phyloP scores from a whole-genome alignment of 2,797 vertebrate genomes.

The Tangara arthus region DNA sequence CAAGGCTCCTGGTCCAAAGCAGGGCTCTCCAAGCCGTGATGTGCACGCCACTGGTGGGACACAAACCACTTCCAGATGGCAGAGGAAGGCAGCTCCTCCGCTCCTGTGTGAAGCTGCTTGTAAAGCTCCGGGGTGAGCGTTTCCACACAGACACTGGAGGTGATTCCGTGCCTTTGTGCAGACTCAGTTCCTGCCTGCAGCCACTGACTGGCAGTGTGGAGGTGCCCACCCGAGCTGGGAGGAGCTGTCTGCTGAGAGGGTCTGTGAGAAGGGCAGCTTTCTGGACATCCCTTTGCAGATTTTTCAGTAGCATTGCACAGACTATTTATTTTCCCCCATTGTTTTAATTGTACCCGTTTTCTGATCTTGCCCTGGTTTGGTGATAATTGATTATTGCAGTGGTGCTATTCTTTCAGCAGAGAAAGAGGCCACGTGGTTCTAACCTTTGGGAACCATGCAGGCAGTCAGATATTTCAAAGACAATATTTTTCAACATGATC shows the following conservation, averaged over 20 bases:
- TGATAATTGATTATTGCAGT: neutral
- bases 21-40: neutral
- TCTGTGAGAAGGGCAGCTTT: neutral
- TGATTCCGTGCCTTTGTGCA: neutral
- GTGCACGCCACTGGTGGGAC: neutral
- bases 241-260: neutral
- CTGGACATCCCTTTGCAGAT: neutral
- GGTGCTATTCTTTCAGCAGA: neutral
- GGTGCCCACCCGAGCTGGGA: neutral
- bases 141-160: neutral
- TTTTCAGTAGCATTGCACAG: neutral
- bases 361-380: neutral
- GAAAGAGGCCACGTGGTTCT: neutral
- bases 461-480: neutral
- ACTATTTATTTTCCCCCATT: neutral
- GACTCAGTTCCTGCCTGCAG: neutral
- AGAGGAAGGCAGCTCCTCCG: neutral
- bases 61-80: slow-evolving; percentile 19
- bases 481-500: neutral
- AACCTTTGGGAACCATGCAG: rapidly evolving
- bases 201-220: neutral
- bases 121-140: neutral
- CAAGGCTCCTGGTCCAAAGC: neutral
- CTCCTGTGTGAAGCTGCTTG: neutral
- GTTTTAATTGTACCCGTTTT: neutral